Base-by-base conservation (phyloP, 2,888 invertebrate species). In the Trachelus stipa region DNA sequence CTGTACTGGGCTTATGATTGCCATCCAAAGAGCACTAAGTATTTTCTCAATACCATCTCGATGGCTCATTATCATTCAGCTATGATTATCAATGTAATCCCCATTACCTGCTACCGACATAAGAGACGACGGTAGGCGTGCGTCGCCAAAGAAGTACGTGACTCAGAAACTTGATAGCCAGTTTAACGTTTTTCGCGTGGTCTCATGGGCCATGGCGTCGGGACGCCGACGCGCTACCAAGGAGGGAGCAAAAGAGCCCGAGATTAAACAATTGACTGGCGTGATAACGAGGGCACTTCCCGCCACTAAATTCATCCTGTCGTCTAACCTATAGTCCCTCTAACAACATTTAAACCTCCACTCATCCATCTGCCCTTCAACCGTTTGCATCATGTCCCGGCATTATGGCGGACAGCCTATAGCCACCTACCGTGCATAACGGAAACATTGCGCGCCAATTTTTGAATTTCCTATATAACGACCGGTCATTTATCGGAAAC, bases 211-310 rank as follows among this genome's bases (percentile, higher is more conserved):
- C 80, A 71, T 33, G 23, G 76, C 56, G n/a, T 76, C 68, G 75
- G 69, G 71, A 71, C 12, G 71, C 31, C 33, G 76, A 76, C 76
- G 80, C 68, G 79, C 56, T 40, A 71, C 73, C 68, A 77, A 80
- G 79, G 77, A 80, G 84, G 79, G 79, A 82, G 77, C 79, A 80
- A 78, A 83, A 81, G 82, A 80, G 82, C 83, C 84, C 81, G 87
- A 88, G 89, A 89, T 90, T 90, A 90, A 90, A 88, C 89, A 89
- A 90, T 90, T 90, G 89, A 85, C 86, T 86, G 88, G 89, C 86
- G 90, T 87, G 88, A 90, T 90, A 90, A 90, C 89, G 90, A 90
- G 89, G 88, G 86, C 90, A 90, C 90, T 90, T 90, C 90, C 90
- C 89, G 90, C 87, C 87, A 85, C 87, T 89, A 88, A 90, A 85